These are phyloP conservation scores for Nymphalis io DNA, from an alignment of 1,140 invertebrate species.

Conservation along the genomic window DNA sequence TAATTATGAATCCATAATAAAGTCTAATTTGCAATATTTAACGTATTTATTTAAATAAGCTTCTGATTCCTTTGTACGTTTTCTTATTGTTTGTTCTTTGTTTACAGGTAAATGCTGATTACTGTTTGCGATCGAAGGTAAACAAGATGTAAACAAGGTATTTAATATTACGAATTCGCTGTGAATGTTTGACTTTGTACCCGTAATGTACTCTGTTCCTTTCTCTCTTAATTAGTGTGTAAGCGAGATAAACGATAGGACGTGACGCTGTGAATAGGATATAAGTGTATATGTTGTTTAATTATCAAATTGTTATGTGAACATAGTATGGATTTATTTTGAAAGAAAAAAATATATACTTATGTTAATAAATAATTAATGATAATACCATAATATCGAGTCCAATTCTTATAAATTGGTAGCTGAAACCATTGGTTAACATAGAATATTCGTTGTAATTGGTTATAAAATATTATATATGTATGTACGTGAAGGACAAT, in stretches of 20 bases:
- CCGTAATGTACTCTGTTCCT: neutral
- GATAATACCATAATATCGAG: too few species aligned
- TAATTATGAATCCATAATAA: conserved; percentile 8
- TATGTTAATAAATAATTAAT: too few species aligned
- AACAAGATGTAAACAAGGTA: conserved; percentile 20
- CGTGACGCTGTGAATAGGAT: neutral
- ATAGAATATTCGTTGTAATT: too few species aligned
- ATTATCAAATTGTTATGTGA: too few species aligned
- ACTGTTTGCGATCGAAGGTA: conserved; percentile 21
- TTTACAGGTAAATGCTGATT: conserved; percentile 39
- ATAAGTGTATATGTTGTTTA: too few species aligned
- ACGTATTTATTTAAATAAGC: neutral
- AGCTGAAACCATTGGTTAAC: too few species aligned
- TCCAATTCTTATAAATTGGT: too few species aligned
- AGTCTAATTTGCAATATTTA: neutral
- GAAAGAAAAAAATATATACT: too few species aligned
- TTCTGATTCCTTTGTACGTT: neutral
- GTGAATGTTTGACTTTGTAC: conserved; percentile 12
- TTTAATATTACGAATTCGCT: conserved; percentile 13
- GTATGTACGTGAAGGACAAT: too few species aligned
- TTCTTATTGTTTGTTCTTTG: conserved; percentile 32
- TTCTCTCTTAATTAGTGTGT: neutral
- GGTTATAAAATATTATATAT: too few species aligned
- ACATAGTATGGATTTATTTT: too few species aligned
- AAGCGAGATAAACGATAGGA: neutral